These are phyloP conservation scores for Calameuta filiformis DNA, from an alignment of 2,888 invertebrate species.

Conservation along the genomic window DNA sequence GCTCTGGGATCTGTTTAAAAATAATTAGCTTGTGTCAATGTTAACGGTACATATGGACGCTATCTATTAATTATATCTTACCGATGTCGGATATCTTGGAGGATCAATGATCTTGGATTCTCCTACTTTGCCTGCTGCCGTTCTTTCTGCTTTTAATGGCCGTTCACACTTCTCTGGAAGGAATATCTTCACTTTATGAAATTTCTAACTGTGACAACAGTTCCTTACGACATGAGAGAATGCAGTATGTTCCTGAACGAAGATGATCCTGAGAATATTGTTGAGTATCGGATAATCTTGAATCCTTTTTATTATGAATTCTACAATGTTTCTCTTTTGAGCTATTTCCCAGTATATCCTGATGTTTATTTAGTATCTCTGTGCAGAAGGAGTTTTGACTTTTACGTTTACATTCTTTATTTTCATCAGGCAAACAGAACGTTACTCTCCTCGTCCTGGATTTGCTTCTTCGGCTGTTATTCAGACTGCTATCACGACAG, in stretches of 20 bases:
- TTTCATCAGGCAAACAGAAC: constrained; percentile 8
- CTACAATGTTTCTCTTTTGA: not conserved
- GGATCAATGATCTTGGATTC: not conserved
- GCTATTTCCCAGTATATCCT: not conserved
- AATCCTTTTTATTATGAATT: not conserved
- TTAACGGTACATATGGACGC: not conserved
- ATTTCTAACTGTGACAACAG: constrained; percentile 18
- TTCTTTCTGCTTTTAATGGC: not conserved
- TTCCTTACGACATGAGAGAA: not conserved
- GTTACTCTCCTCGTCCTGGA: constrained; percentile 12
- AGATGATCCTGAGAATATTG: not conserved
- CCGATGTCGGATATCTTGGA: not conserved
- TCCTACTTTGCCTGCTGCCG: not conserved
- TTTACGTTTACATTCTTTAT: not conserved
- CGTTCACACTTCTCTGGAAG: not conserved
- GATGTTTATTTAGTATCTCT: constrained; percentile 4
- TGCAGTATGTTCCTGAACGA: not conserved
- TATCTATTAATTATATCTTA: not conserved
- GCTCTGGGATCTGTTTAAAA: not conserved
- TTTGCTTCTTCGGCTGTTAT: not conserved
- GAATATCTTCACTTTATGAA: not conserved
- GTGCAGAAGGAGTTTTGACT: constrained; percentile 2
- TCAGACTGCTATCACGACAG: not conserved
- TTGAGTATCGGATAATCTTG: not conserved
- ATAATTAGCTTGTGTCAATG: not conserved